phyloP scores from a whole-genome alignment of 2,888 invertebrate genomes.

The Sceliomorpha sp. region DNA sequence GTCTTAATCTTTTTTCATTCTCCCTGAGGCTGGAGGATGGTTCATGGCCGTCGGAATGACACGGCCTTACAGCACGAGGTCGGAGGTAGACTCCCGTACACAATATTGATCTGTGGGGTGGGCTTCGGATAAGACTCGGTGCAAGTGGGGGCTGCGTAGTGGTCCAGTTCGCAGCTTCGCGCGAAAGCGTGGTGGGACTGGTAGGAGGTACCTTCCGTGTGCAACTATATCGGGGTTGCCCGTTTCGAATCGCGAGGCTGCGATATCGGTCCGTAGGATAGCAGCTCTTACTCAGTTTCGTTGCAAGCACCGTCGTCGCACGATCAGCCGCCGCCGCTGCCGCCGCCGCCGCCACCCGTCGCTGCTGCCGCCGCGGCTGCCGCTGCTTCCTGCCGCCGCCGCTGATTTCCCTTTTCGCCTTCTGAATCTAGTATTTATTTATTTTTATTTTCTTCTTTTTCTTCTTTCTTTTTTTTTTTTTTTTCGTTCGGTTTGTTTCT shows the following conservation, averaged over 20 bases:
- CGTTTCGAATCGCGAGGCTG: constrained; percentile 66
- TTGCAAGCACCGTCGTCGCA: constrained; percentile 60
- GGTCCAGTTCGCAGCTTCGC: constrained; percentile 78
- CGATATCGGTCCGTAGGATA: constrained; percentile 29
- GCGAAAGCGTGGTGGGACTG: constrained; percentile 69
- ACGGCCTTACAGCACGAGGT: constrained; percentile 59
- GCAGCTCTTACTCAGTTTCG: constrained; percentile 56
- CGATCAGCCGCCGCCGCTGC: constrained; percentile 52
- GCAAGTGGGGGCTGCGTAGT: constrained; percentile 72
- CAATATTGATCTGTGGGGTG: constrained; percentile 79
- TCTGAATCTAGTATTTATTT: constrained; percentile 38
- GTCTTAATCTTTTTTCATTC: constrained; percentile 9
- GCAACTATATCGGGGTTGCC: constrained; percentile 70
- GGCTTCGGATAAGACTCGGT: constrained; percentile 62
- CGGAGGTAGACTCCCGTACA: constrained; percentile 66
- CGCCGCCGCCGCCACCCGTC: constrained; percentile 39
- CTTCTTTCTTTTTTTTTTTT: constrained; percentile 25
- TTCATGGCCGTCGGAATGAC: constrained; percentile 53
- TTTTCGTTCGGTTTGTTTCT: background rate
- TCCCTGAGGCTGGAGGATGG: constrained; percentile 35
- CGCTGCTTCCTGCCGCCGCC: constrained; percentile 22
- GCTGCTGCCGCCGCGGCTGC: constrained; percentile 29
- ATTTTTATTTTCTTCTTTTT: constrained; percentile 49
- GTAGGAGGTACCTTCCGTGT: constrained; percentile 59
- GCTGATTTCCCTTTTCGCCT: constrained; percentile 21